Evolutionary conservation across 1,140 invertebrate genomes (phyloP), one percentile per base, ranked within the genome.

Genomic region (Oncopodura yosiiana): DNA sequence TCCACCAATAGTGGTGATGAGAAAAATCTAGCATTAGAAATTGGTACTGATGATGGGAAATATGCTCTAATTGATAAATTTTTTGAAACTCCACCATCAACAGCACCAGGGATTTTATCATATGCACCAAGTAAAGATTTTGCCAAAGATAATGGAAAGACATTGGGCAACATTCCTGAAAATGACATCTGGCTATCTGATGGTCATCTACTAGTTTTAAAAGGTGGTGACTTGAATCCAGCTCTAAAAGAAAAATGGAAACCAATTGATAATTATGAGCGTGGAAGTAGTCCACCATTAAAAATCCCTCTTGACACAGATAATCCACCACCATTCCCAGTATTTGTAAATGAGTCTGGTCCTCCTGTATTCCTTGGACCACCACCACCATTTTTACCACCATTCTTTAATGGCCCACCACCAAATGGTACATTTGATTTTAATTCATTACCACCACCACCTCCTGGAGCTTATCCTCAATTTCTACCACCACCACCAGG

Each of bases 101-200:
- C 83, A 37, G 37, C 57, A 39, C 86, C 85, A 0, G 87, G 87
- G 1, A 79, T 90, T 16, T 73, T 90, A 4, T 88, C 84, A 65
- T 90, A 90, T 65, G 74, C 78, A 14, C 79, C 82, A 0, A 80
- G 81, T 62, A 86, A 90, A 67, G 60, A 65, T 44, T 53, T 64
- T 54, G 29, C 48, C 8, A 86, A 81, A 50, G 77, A 82, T 49
- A 89, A 80, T 68, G 38, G 59, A 19, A 38, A 53, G 32, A 62
- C 54, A 14, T 74, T 87, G 3, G 87, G 87, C 11, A 87, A 87
- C 12, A 71, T 92, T 0, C 80, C 82, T 60, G 78, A 83, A 61
- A 81, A 88, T 38, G 87, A 92, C 58, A 89, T 92, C 58, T 92
- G 87, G 86, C 71, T 91, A 38, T 84, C 87, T 0, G 87, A 91